phyloP scores from a whole-genome alignment of 1,140 invertebrate genomes.

The Cotesia typhae region DNA sequence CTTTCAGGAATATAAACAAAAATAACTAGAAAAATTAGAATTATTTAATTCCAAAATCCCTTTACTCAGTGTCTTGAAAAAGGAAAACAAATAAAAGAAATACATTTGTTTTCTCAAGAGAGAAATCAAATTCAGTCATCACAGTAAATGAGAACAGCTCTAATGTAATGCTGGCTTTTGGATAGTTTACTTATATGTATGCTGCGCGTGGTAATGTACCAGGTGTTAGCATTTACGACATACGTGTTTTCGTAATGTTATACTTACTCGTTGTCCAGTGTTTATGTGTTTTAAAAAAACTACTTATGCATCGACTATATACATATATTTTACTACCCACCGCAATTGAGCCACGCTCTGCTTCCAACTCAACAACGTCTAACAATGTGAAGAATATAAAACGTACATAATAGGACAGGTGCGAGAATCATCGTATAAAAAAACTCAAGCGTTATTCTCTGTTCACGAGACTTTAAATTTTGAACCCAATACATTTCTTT shows the following conservation, averaged over 20 bases:
- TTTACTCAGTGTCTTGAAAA: no score
- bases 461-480: not conserved
- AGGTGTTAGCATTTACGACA: conserved; percentile 38
- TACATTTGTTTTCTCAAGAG: not conserved
- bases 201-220: conserved; percentile 32
- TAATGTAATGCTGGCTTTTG: not conserved
- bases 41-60: no score
- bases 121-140: not conserved
- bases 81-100: not conserved
- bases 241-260: conserved; percentile 21
- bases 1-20: no score
- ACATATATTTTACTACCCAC: conserved; percentile 8
- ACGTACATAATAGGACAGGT: conserved; percentile 37
- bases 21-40: no score
- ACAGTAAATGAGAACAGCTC: conserved; percentile 3
- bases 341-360: conserved; percentile 21
- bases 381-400: conserved; percentile 33
- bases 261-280: conserved; percentile 27
- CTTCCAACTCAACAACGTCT: conserved; percentile 30
- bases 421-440: conserved; percentile 34
- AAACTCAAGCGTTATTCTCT: conserved; percentile 29
- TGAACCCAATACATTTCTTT: conserved; percentile 9
- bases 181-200: conserved; percentile 31
- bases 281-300: conserved; percentile 8
- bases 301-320: conserved; percentile 1